phyloP scores from a whole-genome alignment of 2,888 invertebrate species.

The Aphidoletes aphidimyza region DNA sequence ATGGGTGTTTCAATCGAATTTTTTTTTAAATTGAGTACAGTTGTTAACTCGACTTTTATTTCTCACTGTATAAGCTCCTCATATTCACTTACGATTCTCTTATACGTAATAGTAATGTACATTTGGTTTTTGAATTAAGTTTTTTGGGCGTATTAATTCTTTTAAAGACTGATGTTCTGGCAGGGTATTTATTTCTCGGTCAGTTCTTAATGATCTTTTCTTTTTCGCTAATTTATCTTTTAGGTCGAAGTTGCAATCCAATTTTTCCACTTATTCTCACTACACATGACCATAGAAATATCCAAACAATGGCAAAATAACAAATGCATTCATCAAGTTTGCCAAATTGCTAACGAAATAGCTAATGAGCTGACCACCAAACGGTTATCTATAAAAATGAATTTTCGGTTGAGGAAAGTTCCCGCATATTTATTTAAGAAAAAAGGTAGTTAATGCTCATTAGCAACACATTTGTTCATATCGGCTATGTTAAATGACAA shows the following conservation, averaged over 20 bases:
- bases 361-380: neutral
- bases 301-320: neutral
- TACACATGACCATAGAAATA: neutral
- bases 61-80: neutral
- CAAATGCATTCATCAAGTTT: neutral
- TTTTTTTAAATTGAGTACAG: constrained; percentile 9
- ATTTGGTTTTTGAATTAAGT: too few relatives aligned
- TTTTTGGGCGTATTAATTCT: neutral
- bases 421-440: too few relatives aligned
- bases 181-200: neutral
- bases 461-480: too few relatives aligned
- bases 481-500: neutral
- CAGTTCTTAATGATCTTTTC: too few relatives aligned
- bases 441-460: too few relatives aligned
- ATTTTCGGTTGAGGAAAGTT: too few relatives aligned
- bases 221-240: neutral
- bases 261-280: neutral
- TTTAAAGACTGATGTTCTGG: neutral
- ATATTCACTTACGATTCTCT: neutral
- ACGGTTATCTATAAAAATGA: neutral
- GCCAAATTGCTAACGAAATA: neutral
- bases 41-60: neutral
- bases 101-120: too few relatives aligned
- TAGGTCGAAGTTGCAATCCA: neutral
- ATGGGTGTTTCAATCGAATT: neutral